Base-by-base conservation (phyloP, 1,140 invertebrate species). In the Drosophila bipectinata region DNA sequence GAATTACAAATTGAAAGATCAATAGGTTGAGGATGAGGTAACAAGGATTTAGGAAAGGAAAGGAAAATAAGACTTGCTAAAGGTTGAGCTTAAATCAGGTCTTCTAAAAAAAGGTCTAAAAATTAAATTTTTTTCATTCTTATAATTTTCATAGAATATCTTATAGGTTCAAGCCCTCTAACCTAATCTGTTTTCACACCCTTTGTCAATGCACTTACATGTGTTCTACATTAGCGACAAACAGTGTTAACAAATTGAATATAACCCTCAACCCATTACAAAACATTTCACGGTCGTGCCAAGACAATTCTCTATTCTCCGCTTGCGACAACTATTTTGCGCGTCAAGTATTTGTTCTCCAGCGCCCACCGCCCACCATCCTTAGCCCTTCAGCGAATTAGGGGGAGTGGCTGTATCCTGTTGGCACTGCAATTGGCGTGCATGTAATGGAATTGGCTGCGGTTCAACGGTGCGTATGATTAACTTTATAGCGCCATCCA, bases 381-480 rank as follows among this genome's bases (percentile, higher is more conserved):
- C 26, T 28, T 7, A 6, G 26, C 26, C 26, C 26, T 28, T 7
- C 26, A 28, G 26, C 26, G 26, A 28, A 28, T 28, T 28, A 28
- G 26, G 26, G 5, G 28, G 15, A 10, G 47, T 39, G 71, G n/a
- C 10, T n/a, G 34, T n/a, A n/a, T 37, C 10, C 34, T 68, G 45
- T 54, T 76, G 61, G 63, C 62, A 68, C 62, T 68, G 72, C 62
- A 68, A 28, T 47, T 59, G 41, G 37, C 49, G 41, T 15, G 61
- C 56, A 57, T 67, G 62, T 56, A 76, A 61, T 76, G 56, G 30
- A 76, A 76, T 76, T 76, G 64, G 52, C 56, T 60, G 18, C 73
- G 56, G 73, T 76, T 68, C 73, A 76, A 76, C 73, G 72, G 72
- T 68, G 73, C 73, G 73, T 76, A 76, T 76, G 73, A 76, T 76